Percentiles rank a stretch among this genome's conserved stretches.
phyloP scores from a whole-genome alignment of 2,797 vertebrate genomes.

The Scomberomorus guttatus region DNA sequence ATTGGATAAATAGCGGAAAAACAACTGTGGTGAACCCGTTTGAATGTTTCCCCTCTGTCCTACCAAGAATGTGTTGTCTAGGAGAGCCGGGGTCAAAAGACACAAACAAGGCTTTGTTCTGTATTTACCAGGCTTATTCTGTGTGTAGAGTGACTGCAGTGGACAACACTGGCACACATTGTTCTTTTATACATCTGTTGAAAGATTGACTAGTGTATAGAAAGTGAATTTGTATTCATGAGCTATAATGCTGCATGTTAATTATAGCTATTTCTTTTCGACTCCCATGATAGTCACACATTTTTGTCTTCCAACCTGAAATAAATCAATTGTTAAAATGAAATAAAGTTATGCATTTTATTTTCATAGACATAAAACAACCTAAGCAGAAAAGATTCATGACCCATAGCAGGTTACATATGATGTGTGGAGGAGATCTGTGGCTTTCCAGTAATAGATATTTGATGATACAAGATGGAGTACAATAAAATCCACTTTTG shows the following conservation, averaged over 20 bases:
- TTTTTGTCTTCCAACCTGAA: slow-evolving; percentile 25
- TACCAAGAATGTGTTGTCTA: slow-evolving; percentile 80
- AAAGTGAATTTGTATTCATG: slow-evolving; percentile 65
- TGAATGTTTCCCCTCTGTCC: slow-evolving; percentile 71
- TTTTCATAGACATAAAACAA: slow-evolving; percentile 26
- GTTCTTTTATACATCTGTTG: slow-evolving; percentile 59
- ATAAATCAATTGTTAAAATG: too few species aligned
- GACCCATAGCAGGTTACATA: slow-evolving; percentile 8
- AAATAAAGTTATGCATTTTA: slow-evolving; percentile 28
- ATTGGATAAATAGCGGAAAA: slow-evolving; percentile 74
- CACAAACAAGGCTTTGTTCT: slow-evolving; percentile 81
- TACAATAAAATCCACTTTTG: slow-evolving; percentile 54
- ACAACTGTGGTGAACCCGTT: slow-evolving; percentile 66
- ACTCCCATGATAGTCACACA: slow-evolving; percentile 34
- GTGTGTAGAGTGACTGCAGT: slow-evolving; percentile 47
- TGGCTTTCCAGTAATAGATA: slow-evolving; percentile 36
- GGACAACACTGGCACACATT: slow-evolving; percentile 73
- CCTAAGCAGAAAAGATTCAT: slow-evolving; percentile 20
- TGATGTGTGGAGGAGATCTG: slow-evolving; percentile 22
- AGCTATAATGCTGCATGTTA: slow-evolving; percentile 44
- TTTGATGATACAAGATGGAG: slow-evolving; percentile 52
- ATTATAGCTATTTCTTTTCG: slow-evolving; percentile 40
- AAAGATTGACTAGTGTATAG: slow-evolving; percentile 66
- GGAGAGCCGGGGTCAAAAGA: slow-evolving; percentile 76
- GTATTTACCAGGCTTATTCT: slow-evolving; percentile 59